Percentiles rank a stretch among this genome's conserved stretches.
Evolutionary conservation across 2,113 vertebrate genomes (phyloP).

Genomic region (Suricata suricatta): DNA sequence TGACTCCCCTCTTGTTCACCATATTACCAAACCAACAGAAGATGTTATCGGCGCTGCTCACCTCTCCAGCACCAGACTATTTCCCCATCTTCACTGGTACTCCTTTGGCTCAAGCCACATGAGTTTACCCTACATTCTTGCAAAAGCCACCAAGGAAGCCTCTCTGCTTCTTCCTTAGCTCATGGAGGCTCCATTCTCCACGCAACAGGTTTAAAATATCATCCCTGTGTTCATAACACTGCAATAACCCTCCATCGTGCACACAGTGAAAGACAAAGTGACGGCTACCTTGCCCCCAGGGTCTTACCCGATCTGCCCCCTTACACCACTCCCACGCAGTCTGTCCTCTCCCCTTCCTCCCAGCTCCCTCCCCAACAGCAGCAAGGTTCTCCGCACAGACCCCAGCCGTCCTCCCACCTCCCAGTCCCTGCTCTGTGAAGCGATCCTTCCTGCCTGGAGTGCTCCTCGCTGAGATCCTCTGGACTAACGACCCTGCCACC

Average conservation of each 20-base stretch:
- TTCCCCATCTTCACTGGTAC: neutral
- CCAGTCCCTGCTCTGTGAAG: neutral
- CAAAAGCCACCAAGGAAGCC: neutral
- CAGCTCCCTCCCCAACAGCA: neutral
- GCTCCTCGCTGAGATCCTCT: neutral
- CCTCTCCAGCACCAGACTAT: neutral
- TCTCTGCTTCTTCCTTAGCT: neutral
- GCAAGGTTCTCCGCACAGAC: neutral
- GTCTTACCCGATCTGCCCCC: accelerated
- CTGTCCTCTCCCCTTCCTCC: neutral
- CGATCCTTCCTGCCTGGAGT: neutral
- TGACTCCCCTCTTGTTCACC: neutral
- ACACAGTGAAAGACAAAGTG: neutral
- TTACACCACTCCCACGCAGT: too few species aligned
- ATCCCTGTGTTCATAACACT: neutral
- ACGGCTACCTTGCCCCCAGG: accelerated
- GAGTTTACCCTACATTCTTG: neutral
- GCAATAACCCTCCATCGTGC: neutral
- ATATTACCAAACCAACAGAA: neutral
- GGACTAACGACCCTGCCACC: neutral
- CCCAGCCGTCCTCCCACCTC: neutral
- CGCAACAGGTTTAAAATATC: neutral
- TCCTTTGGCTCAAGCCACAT: neutral
- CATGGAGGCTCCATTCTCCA: neutral
- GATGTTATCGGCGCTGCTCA: neutral